A percentile compares a stretch with the other conserved stretches of the same genome.
These are phyloP conservation scores for Carettochelys insculpta DNA, from an alignment of 2,113 vertebrate species.

Conservation along the genomic window DNA sequence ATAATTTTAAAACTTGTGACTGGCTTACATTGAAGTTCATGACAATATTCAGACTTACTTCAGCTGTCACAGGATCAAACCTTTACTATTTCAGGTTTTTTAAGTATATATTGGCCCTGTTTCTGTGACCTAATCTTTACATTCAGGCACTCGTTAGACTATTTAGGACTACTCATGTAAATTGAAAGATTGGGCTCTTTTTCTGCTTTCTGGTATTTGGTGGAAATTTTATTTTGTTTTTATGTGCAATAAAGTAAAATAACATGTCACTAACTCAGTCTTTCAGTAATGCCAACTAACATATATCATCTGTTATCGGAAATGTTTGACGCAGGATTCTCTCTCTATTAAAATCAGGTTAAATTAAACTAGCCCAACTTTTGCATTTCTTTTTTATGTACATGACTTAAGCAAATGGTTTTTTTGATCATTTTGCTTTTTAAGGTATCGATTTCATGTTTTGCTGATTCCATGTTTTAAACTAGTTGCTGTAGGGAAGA, in stretches of 20 bases:
- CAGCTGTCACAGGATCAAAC: not conserved
- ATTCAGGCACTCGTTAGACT: not conserved
- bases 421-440: not conserved
- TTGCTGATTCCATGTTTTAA: not conserved
- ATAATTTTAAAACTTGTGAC: not conserved
- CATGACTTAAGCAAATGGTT: not conserved
- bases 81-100: not conserved
- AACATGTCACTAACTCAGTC: not conserved
- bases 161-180: not conserved
- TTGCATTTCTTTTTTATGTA: not conserved
- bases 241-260: not conserved
- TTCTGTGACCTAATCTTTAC: not conserved
- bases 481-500: not conserved
- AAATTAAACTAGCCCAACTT: not conserved
- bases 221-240: not conserved
- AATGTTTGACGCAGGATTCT: not conserved
- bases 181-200: not conserved
- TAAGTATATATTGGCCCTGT: rapidly evolving
- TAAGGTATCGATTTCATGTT: not conserved
- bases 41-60: not conserved
- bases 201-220: not conserved
- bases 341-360: not conserved
- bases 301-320: not conserved
- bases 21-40: not conserved
- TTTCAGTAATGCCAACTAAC: not conserved